Conservation (phyloP, 2,113 vertebrate genomes). For the Lampris megalopsis region DNA sequence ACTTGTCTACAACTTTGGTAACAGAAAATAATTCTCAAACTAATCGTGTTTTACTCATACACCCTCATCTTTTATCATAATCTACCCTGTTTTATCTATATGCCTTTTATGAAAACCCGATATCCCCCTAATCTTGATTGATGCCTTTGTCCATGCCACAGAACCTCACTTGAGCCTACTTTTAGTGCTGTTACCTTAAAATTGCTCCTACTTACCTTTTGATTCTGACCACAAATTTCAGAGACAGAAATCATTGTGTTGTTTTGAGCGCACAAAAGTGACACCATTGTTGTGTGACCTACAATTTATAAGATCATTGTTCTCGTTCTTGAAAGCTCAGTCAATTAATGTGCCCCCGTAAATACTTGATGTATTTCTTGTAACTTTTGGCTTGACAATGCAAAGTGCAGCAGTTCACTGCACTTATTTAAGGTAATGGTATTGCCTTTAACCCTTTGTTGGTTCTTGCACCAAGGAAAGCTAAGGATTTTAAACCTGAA, state of each 20-base stretch:
- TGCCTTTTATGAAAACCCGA: conserved; percentile 53
- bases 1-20: not conserved
- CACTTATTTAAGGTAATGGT: conserved; percentile 51
- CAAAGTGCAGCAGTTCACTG: conserved; percentile 54
- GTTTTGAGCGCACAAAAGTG: conserved; percentile 28
- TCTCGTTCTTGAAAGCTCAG: conserved; percentile 41
- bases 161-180: conserved; percentile 48
- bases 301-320: conserved; percentile 67
- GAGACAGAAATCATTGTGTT: conserved; percentile 66
- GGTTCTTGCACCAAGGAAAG: conserved; percentile 65
- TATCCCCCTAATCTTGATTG: conserved; percentile 36
- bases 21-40: not conserved
- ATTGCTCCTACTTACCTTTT: conserved; percentile 64
- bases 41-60: conserved; percentile 2
- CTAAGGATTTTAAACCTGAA: conserved; percentile 59
- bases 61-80: conserved; percentile 40
- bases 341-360: conserved; percentile 31
- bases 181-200: conserved; percentile 41
- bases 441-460: conserved; percentile 43
- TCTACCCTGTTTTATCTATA: conserved; percentile 21
- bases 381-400: conserved; percentile 35
- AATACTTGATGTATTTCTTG: conserved; percentile 4
- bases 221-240: conserved; percentile 45
- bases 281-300: conserved; percentile 35
- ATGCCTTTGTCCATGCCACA: conserved; percentile 63